A percentile compares a stretch with the other conserved stretches of the same genome.
Conservation (phyloP, 2,888 invertebrate species). For the Xanthia icteritia region DNA sequence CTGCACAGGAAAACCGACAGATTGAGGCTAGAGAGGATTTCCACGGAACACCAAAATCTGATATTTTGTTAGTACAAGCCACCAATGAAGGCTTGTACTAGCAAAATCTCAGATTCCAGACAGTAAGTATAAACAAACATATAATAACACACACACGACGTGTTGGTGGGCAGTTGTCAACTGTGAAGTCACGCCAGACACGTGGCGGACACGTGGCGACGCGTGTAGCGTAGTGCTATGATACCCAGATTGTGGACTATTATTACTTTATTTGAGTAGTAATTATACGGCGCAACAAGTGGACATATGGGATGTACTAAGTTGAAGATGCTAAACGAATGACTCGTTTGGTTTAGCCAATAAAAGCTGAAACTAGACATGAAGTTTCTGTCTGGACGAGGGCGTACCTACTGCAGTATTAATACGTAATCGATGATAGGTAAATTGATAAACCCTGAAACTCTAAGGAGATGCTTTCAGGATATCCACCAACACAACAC, state of each 20-base stretch:
- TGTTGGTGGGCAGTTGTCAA: conserved; percentile 23
- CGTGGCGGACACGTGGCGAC: conserved; percentile 48
- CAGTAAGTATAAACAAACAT: conserved; percentile 2
- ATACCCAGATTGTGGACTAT: conserved; percentile 35
- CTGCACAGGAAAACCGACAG: too few relatives aligned
- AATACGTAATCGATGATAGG: background rate
- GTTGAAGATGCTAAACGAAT: background rate
- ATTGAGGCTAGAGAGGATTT: too few relatives aligned
- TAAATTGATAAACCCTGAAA: background rate
- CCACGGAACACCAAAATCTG: background rate
- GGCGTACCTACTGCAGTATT: too few relatives aligned
- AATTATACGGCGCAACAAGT: conserved; percentile 17
- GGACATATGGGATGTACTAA: background rate
- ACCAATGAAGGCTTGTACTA: too few relatives aligned
- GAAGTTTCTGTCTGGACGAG: background rate
- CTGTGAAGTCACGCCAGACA: conserved; percentile 33
- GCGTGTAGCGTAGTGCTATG: conserved; percentile 22
- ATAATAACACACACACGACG: conserved; percentile 4
- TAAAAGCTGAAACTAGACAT: background rate
- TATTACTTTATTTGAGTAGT: conserved; percentile 17
- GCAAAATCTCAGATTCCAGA: too few relatives aligned
- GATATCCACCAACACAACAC: background rate
- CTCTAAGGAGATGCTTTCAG: background rate
- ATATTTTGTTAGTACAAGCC: background rate
- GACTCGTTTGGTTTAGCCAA: background rate